Percentiles rank a stretch among this genome's conserved stretches.
Evolutionary conservation across 1,140 invertebrate species (phyloP).

Genomic region (Phymastichus coffea): DNA sequence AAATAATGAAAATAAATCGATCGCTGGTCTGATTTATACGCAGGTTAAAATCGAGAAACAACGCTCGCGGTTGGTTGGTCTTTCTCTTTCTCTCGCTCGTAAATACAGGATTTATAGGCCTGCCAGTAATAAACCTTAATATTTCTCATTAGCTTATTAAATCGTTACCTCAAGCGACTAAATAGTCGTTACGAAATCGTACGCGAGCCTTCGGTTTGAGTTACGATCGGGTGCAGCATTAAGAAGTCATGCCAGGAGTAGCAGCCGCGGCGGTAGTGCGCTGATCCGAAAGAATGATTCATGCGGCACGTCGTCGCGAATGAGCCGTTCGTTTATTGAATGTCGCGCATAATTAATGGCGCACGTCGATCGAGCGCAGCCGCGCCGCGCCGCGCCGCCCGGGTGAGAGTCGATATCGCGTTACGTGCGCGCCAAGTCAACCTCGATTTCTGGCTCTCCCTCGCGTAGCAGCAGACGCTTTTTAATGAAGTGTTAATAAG

Average conservation of each 20-base stretch:
- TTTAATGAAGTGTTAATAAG: constrained; percentile 13
- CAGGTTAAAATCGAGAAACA: no score
- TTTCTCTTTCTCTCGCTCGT: no score
- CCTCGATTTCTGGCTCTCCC: not conserved
- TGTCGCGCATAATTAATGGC: constrained; percentile 40
- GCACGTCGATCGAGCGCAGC: constrained; percentile 36
- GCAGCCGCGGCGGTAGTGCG: not conserved
- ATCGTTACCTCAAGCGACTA: not conserved
- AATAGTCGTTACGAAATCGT: constrained; percentile 1
- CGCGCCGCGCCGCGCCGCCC: no score
- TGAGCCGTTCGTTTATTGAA: constrained; percentile 39
- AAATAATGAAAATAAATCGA: no score
- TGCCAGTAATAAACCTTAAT: no score
- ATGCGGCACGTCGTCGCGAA: constrained; percentile 3
- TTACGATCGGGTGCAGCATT: constrained; percentile 9
- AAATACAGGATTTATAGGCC: no score
- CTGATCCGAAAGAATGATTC: constrained; percentile 17
- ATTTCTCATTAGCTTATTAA: constrained; percentile 16
- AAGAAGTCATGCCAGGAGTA: constrained; percentile 2
- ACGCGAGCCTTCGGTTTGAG: not conserved
- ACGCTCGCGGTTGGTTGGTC: no score
- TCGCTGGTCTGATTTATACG: no score
- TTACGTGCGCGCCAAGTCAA: not conserved
- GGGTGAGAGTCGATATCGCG: constrained; percentile 28
- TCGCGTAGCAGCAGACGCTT: not conserved